These are phyloP conservation scores for Chanos chanos DNA, from an alignment of 2,797 vertebrate genomes.

Conservation along the genomic window DNA sequence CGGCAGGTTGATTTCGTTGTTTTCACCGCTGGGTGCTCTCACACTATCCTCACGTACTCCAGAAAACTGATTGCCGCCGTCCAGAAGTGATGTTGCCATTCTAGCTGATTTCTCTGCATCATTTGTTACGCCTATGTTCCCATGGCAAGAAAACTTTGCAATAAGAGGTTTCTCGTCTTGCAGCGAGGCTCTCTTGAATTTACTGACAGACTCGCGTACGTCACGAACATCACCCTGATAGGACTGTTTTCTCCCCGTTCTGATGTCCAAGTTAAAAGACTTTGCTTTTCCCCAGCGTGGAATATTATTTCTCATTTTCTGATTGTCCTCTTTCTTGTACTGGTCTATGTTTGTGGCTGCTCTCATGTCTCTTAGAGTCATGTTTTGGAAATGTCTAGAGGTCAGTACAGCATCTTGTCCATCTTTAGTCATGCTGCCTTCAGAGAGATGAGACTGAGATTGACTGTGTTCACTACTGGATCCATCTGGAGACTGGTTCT, in stretches of 20 bases:
- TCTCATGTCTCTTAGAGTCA: constrained; percentile 55
- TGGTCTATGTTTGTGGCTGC: constrained; percentile 55
- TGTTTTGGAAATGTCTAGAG: constrained; percentile 71
- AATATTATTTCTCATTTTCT: constrained; percentile 46
- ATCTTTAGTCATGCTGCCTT: constrained; percentile 54
- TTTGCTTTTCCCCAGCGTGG: constrained; percentile 70
- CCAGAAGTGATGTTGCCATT: constrained; percentile 52
- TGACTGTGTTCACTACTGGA: constrained; percentile 51
- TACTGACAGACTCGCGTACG: constrained; percentile 60
- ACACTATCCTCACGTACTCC: constrained; percentile 46
- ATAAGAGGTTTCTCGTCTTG: constrained; percentile 73
- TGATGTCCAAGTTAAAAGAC: constrained; percentile 69
- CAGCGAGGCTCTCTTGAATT: constrained; percentile 76
- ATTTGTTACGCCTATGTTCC: constrained; percentile 48
- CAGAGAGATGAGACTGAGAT: constrained; percentile 54
- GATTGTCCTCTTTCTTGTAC: constrained; percentile 51
- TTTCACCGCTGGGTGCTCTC: constrained; percentile 45
- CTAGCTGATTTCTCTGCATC: constrained; percentile 53
- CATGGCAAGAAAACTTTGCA: constrained; percentile 65
- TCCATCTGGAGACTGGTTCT: constrained; percentile 61
- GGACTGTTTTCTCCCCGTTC: constrained; percentile 71
- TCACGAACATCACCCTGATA: constrained; percentile 72
- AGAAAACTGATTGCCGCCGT: constrained; percentile 44
- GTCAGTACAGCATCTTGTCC: constrained; percentile 57
- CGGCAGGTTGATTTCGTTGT: constrained; percentile 27